Base-by-base conservation (phyloP, 2,113 vertebrate genomes). In the Fulmarus glacialis region DNA sequence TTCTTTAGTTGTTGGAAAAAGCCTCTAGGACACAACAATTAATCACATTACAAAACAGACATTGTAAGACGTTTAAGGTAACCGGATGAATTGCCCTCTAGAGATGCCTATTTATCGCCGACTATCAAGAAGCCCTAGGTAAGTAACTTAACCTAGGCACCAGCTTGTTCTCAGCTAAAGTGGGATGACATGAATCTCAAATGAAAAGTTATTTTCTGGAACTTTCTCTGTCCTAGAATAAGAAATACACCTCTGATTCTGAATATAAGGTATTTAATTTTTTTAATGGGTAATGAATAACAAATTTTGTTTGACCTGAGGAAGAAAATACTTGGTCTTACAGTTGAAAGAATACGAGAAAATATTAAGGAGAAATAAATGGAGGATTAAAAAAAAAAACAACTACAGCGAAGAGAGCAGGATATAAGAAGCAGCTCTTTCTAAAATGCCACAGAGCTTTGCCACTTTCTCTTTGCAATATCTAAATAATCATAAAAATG, bases 321-420 rank as follows among this genome's bases (percentile, higher is more conserved):
- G 16, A 74, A 89, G 7, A 47, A 77, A 70, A 60, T 55, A 59
- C 42, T 90, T 72, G 8, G 29, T 66, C 11, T 88, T 62, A 59
- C 7, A 60, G 19, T 23, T 90, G 13, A 71, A 53, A 62, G 5
- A 78, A 9, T 43, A 45, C 27, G 8, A 12, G 4, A 82, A 73
- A 79, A 71, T 55, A 36, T 66, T 71, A 34, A 67, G 6, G 14
- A 50, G 6, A 84, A 87, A 60, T 27, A 56, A 87, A 45, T 4
- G 53, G 4, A 19, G 0, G 18, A 19, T 55, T 53, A 2, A 0
- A 13, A 73, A 36, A 42, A 53, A 59, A 2, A 4, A 14, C 6
- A 4, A 14, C 6, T 18, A 9, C n/a, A 53, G 3, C 26, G 32
- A 75, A 53, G 17, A n/a, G 4, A 74, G 8, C 6, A 56, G 11